Base-by-base conservation (phyloP, 2,888 invertebrate genomes). In the Drosophila longiperda region DNA sequence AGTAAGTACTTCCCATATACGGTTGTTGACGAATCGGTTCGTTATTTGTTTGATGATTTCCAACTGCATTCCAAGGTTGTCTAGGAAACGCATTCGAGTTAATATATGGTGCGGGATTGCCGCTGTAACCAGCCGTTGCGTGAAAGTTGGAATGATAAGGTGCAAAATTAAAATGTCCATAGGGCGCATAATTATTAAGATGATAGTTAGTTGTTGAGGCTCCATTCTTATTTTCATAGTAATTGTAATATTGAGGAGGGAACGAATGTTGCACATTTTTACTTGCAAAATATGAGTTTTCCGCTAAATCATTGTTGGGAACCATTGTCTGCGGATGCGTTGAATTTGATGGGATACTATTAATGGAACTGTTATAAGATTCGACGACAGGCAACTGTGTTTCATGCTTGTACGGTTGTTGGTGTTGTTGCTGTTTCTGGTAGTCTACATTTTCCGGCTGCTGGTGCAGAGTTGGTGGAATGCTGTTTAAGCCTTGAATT, bases 81-180 rank as follows among this genome's bases (percentile, higher is more conserved):
- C 87, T 80, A 45, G 89, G 87, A 77, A 87, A 87, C 12, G 75
- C 69, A 78, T 87, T 90, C 26, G 89, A 80, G 68, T 82, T 80
- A 32, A 87, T 83, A 49, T 82, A 81, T 12, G 89, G 73, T 32
- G 90, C 78, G 36, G 89, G 76, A 33, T 73, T 75, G n/a, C 79
- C 81, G 48, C 81, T 82, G 53, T 89, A 89, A 2, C 80, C 75
- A 36, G 86, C 80, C 36, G 90, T 74, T 36, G 90, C 75, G 69
- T 84, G 89, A 40, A 90, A 82, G 57, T 88, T 91, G 62, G 91
- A 81, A 83, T 90, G 91, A 74, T 91, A 92, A n/a, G 89, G 90
- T 12, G 89, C 63, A 62, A 91, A 90, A 61, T 90, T 91, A 55
- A 92, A 90, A 50, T 90, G 84, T 52, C 87, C 85, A 50, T 92